Conservation (phyloP, 2,113 vertebrate genomes). For the Chauna torquata region DNA sequence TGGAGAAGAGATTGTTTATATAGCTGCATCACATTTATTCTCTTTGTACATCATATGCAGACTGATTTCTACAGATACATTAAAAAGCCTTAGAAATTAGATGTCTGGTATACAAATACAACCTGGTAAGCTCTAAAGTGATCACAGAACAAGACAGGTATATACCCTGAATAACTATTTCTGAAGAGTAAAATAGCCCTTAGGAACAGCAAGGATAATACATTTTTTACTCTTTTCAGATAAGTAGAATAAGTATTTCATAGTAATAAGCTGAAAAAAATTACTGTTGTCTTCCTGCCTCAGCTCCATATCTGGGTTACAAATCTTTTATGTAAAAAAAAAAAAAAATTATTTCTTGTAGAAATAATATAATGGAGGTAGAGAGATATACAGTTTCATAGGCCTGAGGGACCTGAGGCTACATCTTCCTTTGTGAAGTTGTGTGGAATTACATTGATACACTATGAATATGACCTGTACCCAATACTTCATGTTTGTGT, state of each 20-base stretch:
- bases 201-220: background rate
- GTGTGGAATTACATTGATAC: background rate
- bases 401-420: background rate
- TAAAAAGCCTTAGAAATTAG: background rate
- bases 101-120: background rate
- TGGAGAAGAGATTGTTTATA: background rate
- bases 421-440: background rate
- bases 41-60: background rate
- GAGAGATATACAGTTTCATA: background rate
- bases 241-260: background rate
- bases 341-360: background rate
- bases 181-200: background rate
- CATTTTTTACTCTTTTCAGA: background rate
- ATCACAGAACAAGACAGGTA: background rate
- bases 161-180: background rate
- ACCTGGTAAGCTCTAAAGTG: background rate
- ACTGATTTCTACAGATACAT: background rate
- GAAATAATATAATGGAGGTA: background rate
- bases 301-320: background rate
- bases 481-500: background rate
- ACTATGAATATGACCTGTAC: background rate
- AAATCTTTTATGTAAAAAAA: background rate
- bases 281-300: background rate
- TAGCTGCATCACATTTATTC: background rate
- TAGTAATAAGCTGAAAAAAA: background rate